Evolutionary conservation across 30 jellyfish, hydroid and myxozoan species (phyloP).

Genomic region (Clytia hemisphaerica): DNA sequence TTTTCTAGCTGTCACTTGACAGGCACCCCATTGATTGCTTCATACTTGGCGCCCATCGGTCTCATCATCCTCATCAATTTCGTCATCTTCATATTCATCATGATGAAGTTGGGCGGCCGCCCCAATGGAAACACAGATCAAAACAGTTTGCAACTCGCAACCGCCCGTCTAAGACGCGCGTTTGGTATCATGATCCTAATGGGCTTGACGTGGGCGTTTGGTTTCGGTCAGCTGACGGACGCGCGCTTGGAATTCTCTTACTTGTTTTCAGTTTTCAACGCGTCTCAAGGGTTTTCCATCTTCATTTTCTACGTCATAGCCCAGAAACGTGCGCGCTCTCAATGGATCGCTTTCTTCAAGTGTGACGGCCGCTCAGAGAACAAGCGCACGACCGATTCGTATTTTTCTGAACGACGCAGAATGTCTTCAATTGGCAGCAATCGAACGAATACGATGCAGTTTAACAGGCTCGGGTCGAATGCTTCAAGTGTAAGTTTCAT

Average conservation of each 20-base stretch:
- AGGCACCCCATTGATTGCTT: constrained; percentile 71
- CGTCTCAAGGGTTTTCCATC: constrained; percentile 82
- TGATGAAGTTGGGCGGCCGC: constrained; percentile 84
- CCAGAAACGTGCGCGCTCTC: constrained; percentile 77
- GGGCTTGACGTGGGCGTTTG: constrained; percentile 95
- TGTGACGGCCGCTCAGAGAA: constrained; percentile 80
- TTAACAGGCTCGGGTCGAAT: constrained; percentile 68
- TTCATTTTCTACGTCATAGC: constrained; percentile 71
- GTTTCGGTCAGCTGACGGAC: constrained; percentile 70
- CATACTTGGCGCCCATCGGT: constrained; percentile 87
- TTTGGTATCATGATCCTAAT: constrained; percentile 91
- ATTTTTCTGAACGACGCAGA: constrained; percentile 73
- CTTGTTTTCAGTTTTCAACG: constrained; percentile 71
- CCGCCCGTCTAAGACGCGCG: constrained; percentile 76
- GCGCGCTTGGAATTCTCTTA: constrained; percentile 81
- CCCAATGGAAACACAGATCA: constrained; percentile 68
- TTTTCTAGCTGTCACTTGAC: constrained; percentile 73
- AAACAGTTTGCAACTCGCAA: constrained; percentile 37
- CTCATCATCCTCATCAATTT: constrained; percentile 55
- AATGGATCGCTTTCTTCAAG: constrained; percentile 71
- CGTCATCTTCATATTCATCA: constrained; percentile 66
- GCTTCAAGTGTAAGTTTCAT: constrained; percentile 66
- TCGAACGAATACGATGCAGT: constrained; percentile 42
- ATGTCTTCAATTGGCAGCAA: too few relatives aligned
- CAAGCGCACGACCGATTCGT: constrained; percentile 80